phyloP scores from a whole-genome alignment of 1,140 invertebrate genomes.

The Halyomorpha halys region DNA sequence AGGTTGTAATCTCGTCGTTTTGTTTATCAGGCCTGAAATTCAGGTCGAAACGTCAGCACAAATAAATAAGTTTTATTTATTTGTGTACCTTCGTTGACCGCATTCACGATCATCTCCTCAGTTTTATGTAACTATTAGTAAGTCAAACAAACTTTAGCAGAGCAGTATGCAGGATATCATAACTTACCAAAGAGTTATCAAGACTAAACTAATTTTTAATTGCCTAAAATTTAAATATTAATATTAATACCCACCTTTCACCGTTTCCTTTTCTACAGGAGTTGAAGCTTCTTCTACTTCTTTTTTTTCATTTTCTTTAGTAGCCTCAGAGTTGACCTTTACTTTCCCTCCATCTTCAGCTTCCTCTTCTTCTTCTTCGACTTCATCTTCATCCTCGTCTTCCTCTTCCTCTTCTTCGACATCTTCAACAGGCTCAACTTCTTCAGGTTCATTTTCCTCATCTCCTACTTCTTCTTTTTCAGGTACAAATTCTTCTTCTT shows the following conservation, averaged over 20 bases:
- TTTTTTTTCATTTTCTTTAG: slow-evolving; percentile 29
- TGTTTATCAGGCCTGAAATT: no score
- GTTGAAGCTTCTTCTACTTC: slow-evolving; percentile 21
- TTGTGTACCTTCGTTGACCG: no score
- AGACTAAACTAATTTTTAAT: no score
- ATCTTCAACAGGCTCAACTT: slow-evolving; percentile 26
- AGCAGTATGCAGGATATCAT: no score
- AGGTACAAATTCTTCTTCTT: slow-evolving; percentile 29
- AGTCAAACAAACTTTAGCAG: no score
- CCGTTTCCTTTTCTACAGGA: neutral
- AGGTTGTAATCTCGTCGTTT: no score
- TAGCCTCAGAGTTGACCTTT: neutral
- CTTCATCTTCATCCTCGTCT: slow-evolving; percentile 22
- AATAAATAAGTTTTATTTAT: no score
- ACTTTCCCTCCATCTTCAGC: slow-evolving; percentile 20
- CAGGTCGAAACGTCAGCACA: no score
- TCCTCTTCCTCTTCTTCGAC: slow-evolving; percentile 18
- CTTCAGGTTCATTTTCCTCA: slow-evolving; percentile 17
- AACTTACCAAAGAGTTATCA: no score
- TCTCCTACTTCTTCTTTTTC: slow-evolving; percentile 16
- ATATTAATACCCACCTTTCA: neutral
- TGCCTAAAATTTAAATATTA: no score
- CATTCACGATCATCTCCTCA: no score
- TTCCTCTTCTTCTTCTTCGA: slow-evolving; percentile 15
- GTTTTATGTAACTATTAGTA: no score